phyloP scores from a whole-genome alignment of 2,888 invertebrate species.

The Sialis lutaria region DNA sequence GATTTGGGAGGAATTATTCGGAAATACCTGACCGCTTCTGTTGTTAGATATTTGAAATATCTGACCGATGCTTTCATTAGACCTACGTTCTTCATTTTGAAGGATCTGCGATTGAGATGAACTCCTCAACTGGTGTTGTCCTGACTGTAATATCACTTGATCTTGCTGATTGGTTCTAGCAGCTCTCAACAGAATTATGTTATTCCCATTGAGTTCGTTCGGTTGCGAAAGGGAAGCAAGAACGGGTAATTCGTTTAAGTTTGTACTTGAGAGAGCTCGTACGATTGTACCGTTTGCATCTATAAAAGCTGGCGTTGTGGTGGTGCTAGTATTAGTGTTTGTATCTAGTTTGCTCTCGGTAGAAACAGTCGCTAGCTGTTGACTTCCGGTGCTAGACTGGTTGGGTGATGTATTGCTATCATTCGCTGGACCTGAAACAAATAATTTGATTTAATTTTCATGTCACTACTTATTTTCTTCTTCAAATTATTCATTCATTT shows the following conservation, averaged over 20 bases:
- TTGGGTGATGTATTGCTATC: not conserved
- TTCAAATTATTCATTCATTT: not conserved
- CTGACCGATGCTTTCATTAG: too few species aligned
- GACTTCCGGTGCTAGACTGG: not conserved
- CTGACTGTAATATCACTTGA: constrained; percentile 5
- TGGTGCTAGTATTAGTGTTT: constrained; percentile 13
- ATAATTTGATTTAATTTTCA: not conserved
- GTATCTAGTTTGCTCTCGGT: not conserved
- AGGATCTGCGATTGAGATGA: not conserved
- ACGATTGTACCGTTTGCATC: constrained; percentile 17
- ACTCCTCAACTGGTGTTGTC: constrained; percentile 6
- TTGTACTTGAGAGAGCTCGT: constrained; percentile 15
- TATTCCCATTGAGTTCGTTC: constrained; percentile 19
- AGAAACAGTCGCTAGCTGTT: not conserved
- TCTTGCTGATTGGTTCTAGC: constrained; percentile 17
- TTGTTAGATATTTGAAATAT: too few species aligned
- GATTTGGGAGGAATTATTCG: too few species aligned
- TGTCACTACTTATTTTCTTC: not conserved
- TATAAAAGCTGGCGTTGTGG: constrained; percentile 13
- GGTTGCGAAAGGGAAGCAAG: constrained; percentile 3
- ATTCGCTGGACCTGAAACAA: not conserved
- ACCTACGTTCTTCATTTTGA: not conserved
- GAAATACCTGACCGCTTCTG: too few species aligned
- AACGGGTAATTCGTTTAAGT: constrained; percentile 6
- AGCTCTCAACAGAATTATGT: constrained; percentile 21